Base-by-base conservation (phyloP, 2,797 vertebrate species). In the Sebastes melanostomus region DNA sequence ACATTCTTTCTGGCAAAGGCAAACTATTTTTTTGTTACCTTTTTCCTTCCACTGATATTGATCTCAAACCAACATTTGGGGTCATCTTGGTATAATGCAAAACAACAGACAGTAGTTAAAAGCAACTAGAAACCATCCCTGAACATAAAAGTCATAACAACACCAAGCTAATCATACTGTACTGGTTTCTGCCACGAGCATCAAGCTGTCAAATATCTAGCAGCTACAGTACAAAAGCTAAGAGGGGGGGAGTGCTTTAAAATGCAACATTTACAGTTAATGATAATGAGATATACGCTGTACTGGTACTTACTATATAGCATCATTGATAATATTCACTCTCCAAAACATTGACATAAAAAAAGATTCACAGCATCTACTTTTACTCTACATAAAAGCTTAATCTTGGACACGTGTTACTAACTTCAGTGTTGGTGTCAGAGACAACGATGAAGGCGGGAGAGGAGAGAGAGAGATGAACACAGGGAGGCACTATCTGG, bases 401-500 rank as follows among this genome's bases (percentile, higher is more conserved):
- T 46, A 25, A 71, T 72, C 62, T 69, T 75, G 42, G 73, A 84
- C 66, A 74, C 36, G 52, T 75, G 55, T 81, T 55, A 81, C 7
- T 75, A 71, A 86, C 61, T 83, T 80, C 13, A 79, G 80, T 67
- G 60, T 55, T 50, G n/a, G 77, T 50, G 68, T 82, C 32, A 54
- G 78, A 70, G 42, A 85, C 58, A 25, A 60, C 6, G 60, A 84
- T 77, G 72, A 73, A 68, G 65, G 30, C 70, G 59, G 72, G 76
- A 65, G 58, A 81, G 75, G 75, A 67, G 70, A 75, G 69, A 75
- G 69, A 84, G 68, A 74, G 73, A 84, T 81, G 82, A 88, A 87
- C 55, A 89, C 82, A 83, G 86, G 92, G 94, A 95, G 93, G 92
- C 92, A 94, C 94, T 91, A 93, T 90, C 86, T 87, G 93, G 93